Evolutionary conservation across 2,888 invertebrate species (phyloP).

Genomic region (Aelia acuminata): DNA sequence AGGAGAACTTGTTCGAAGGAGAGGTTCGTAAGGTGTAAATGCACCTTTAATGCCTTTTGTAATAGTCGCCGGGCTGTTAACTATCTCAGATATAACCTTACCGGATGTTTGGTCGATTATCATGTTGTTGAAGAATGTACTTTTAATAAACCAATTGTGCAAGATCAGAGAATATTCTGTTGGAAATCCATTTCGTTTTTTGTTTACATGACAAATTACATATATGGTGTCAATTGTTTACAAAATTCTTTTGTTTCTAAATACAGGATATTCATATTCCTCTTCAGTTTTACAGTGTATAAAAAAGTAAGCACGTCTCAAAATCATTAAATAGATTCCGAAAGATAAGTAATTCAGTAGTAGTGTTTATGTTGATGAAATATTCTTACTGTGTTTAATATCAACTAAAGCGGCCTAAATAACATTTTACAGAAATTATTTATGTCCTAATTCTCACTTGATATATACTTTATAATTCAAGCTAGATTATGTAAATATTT

Average conservation of each 20-base stretch:
- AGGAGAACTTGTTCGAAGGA: no score
- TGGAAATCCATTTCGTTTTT: not conserved
- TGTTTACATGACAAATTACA: not conserved
- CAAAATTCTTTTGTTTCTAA: not conserved
- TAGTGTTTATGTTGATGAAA: not conserved
- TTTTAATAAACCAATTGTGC: not conserved
- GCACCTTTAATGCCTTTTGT: no score
- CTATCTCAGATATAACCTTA: slow-evolving; percentile 23
- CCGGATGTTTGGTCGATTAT: not conserved
- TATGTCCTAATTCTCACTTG: not conserved
- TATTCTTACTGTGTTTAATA: not conserved
- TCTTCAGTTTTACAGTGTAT: not conserved
- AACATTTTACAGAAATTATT: not conserved
- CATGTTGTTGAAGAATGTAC: no score
- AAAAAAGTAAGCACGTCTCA: not conserved
- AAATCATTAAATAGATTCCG: not conserved
- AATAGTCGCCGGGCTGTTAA: slow-evolving; percentile 17
- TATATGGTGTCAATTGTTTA: not conserved
- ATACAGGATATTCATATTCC: not conserved
- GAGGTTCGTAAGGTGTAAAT: no score
- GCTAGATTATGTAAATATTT: not conserved
- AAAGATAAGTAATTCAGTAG: not conserved
- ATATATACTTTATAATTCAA: not conserved
- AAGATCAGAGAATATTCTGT: not conserved
- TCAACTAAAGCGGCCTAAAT: not conserved